Evolutionary conservation across 2,113 vertebrate species (phyloP).

Genomic region (Emydocephalus ijimae): DNA sequence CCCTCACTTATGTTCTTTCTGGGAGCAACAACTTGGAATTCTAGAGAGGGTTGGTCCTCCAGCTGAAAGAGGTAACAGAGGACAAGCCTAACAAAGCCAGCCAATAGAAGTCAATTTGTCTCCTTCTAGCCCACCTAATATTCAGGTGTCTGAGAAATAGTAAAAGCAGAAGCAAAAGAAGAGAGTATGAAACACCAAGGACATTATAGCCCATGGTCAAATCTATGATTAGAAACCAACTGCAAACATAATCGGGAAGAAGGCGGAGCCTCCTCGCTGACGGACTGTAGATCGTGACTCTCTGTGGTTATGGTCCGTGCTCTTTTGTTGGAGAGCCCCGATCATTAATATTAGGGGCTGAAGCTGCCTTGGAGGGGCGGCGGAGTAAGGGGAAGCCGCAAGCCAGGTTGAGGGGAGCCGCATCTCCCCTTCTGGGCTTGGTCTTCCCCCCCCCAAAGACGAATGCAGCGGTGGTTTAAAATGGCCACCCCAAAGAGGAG

Average conservation of each 20-base stretch:
- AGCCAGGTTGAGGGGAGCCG: no score
- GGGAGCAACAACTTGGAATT: neutral
- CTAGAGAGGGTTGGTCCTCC: neutral
- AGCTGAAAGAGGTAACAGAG: neutral
- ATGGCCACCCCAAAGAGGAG: no score
- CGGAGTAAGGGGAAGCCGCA: no score
- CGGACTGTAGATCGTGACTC: no score
- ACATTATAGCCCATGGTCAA: neutral
- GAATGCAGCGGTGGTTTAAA: no score
- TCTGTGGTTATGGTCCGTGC: no score
- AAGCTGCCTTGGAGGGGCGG: no score
- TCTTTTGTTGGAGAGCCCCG: no score
- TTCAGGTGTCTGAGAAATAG: neutral
- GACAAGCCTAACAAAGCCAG: neutral
- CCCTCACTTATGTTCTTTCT: neutral
- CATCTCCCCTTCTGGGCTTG: no score
- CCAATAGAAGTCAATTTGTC: neutral
- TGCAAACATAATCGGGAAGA: neutral
- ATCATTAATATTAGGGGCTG: no score
- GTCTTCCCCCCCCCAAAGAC: no score
- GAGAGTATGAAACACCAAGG: neutral
- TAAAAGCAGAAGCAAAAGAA: neutral
- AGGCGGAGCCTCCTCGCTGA: no score
- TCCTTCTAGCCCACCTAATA: neutral
- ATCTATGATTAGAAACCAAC: neutral